These are phyloP conservation scores for Hyperoplus lanceolatus DNA, from an alignment of 2,797 vertebrate species.

Conservation along the genomic window DNA sequence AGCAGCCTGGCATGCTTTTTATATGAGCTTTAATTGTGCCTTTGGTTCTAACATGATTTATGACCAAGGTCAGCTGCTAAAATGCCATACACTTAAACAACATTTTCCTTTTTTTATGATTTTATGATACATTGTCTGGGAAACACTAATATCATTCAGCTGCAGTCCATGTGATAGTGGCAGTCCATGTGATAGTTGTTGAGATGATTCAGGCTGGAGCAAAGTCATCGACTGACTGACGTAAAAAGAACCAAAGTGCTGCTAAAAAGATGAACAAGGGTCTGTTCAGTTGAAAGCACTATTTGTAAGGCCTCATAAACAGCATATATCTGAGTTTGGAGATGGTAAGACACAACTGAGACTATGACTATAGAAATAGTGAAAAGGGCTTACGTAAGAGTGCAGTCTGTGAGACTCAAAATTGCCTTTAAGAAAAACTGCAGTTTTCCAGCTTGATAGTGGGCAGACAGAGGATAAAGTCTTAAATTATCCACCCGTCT, in stretches of 20 bases:
- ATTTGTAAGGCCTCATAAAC: background rate
- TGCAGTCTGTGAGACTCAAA: background rate
- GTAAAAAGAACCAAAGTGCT: background rate
- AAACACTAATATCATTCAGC: too few relatives aligned
- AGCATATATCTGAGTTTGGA: background rate
- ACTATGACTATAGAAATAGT: background rate
- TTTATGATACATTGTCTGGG: too few relatives aligned
- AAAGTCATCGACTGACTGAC: background rate
- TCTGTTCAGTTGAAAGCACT: background rate
- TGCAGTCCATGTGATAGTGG: background rate
- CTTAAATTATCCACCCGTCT: slow-evolving; percentile 12
- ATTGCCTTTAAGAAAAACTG: background rate
- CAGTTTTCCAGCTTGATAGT: background rate
- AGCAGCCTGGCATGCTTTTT: background rate
- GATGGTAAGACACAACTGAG: background rate
- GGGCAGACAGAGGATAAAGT: background rate
- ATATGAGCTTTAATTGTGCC: slow-evolving; percentile 5
- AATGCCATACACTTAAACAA: background rate
- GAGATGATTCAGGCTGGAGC: background rate
- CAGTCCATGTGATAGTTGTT: background rate
- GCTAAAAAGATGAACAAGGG: background rate
- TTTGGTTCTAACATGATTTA: background rate
- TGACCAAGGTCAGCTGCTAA: background rate
- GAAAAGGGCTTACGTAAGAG: background rate
- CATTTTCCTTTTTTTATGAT: too few relatives aligned